Percentiles rank a stretch among this genome's conserved stretches.
phyloP scores from a whole-genome alignment of 2,797 vertebrate species.

The Falco concolor region DNA sequence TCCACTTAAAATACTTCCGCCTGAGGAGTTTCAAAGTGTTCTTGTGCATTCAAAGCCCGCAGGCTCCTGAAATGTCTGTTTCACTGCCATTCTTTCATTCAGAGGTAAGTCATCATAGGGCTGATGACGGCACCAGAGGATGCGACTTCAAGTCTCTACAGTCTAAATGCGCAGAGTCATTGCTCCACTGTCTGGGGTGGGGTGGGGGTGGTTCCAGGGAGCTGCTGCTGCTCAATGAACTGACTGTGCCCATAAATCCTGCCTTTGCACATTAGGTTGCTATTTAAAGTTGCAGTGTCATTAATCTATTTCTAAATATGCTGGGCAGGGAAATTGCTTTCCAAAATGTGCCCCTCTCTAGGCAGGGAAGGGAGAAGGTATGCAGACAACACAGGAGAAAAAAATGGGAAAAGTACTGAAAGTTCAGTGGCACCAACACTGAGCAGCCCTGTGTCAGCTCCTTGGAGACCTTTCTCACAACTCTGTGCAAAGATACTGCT shows the following conservation, averaged over 20 bases:
- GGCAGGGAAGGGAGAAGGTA: neutral
- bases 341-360: neutral
- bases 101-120: accelerated
- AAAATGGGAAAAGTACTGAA: neutral
- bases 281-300: neutral
- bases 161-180: neutral
- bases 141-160: accelerated
- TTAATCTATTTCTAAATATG: neutral
- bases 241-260: neutral
- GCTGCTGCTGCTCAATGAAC: neutral
- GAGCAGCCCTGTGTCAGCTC: neutral
- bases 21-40: neutral
- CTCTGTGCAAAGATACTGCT: neutral
- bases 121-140: neutral
- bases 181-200: neutral
- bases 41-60: neutral
- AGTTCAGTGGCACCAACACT: neutral
- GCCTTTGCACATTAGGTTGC: neutral
- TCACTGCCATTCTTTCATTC: neutral
- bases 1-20: neutral
- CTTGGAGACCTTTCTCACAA: neutral
- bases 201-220: neutral
- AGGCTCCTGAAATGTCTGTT: neutral
- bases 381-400: neutral
- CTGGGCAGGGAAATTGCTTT: neutral